Base-by-base conservation (phyloP, 2,113 vertebrate genomes). In the Galemys pyrenaicus region DNA sequence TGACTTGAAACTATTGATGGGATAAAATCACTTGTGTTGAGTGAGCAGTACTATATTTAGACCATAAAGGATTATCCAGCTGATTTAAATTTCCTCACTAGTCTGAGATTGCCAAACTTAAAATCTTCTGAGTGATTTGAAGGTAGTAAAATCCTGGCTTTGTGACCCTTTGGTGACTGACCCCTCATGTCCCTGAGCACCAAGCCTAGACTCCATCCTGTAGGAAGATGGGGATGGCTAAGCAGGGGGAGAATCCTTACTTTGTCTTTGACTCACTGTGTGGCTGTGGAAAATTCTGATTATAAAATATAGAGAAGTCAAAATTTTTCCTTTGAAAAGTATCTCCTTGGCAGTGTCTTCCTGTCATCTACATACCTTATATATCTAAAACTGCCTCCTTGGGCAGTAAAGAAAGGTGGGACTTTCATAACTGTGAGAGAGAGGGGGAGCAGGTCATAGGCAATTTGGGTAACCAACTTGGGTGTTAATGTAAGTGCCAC, bases 231-330 rank as follows among this genome's bases (percentile, higher is more conserved):
- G 64, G 85, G 60, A 41, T 37, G n/a, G 28, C 75, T 51, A 46
- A 62, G 60, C 20, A 39, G 30, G 62, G 11, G 5, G 24, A 73
- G 73, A 65, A 49, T 30, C 24, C 41, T 87, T 49, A 19, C 87
- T 84, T 91, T 94, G 65, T 87, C 64, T 87, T 71, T 97, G 96
- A 96, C 80, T 97, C 95, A 96, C 56, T 44, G 16, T 32, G 32
- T 78, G 79, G 81, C 92, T 71, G 37, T 81, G 84, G 87, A 94
- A 94, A 96, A 89, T 96, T 94, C 60, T 90, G 73, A 79, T 94
- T 86, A 84, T 6, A 87, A 93, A 77, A 89, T 41, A 54, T 58
- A 84, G 79, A 92, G 92, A 93, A 97, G 71, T 89, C 37, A 22
- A 71, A 49, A 16, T 28, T 78, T 92, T 94, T 89, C 84, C 90